phyloP scores from a whole-genome alignment of 2,888 invertebrate species.

The Euzetes globulus region DNA sequence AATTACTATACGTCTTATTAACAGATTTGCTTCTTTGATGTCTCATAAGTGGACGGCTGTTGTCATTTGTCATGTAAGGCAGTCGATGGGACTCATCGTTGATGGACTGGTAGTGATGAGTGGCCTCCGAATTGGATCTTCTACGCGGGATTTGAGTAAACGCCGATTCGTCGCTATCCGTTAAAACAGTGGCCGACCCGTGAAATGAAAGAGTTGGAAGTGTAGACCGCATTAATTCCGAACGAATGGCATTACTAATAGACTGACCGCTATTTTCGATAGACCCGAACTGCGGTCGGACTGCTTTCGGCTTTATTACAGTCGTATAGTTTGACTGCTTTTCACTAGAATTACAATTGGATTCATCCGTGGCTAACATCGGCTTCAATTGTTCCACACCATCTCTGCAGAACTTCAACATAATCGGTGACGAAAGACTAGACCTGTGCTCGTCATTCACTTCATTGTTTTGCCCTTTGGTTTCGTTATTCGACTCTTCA shows the following conservation, averaged over 20 bases:
- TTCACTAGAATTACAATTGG: background rate
- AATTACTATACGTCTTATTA: slow-evolving; percentile 6
- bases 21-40: slow-evolving; percentile 12
- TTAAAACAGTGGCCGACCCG: background rate
- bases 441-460: background rate
- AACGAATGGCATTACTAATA: background rate
- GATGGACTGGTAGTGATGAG: slow-evolving; percentile 23
- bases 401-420: slow-evolving; percentile 18
- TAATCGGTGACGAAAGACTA: slow-evolving; percentile 7
- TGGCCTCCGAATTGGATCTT: slow-evolving; percentile 25
- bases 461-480: background rate
- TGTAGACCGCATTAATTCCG: background rate
- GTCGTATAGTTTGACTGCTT: slow-evolving; percentile 16
- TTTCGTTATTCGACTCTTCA: background rate
- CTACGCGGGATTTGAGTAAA: slow-evolving; percentile 19
- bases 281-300: slow-evolving; percentile 31
- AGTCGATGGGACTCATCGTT: background rate
- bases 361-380: background rate
- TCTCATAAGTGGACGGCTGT: background rate
- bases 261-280: background rate
- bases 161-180: slow-evolving; percentile 14
- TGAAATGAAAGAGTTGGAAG: slow-evolving; percentile 21
- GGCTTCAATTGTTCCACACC: background rate
- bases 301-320: slow-evolving; percentile 41
- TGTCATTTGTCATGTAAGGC: background rate